Conservation (phyloP, 2,113 vertebrate species). For the Elephantulus edwardii region DNA sequence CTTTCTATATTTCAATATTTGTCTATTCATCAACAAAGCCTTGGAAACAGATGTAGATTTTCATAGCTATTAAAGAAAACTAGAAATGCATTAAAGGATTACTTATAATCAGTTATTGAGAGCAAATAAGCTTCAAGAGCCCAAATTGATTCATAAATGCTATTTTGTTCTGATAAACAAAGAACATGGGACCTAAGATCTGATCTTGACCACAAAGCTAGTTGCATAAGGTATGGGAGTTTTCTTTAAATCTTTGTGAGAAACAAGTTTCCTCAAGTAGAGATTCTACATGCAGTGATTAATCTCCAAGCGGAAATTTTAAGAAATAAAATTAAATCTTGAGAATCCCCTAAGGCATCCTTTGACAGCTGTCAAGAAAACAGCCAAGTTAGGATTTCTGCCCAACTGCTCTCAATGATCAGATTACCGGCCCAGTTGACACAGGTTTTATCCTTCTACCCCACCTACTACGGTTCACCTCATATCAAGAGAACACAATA, state of each 20-base stretch:
- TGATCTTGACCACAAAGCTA: background rate
- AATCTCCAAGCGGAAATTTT: conserved; percentile 36
- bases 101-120: background rate
- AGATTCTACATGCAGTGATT: conserved; percentile 55
- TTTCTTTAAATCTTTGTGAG: conserved; percentile 28
- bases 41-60: background rate
- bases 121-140: background rate
- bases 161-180: conserved; percentile 31
- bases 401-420: background rate
- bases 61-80: background rate
- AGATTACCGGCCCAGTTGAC: conserved; percentile 9
- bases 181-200: background rate
- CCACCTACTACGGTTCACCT: background rate
- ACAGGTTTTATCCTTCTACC: background rate
- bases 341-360: conserved; percentile 1
- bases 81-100: background rate
- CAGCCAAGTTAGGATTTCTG: conserved; percentile 23
- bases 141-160: background rate
- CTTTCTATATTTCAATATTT: conserved; percentile 36
- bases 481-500: background rate
- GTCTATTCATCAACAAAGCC: background rate
- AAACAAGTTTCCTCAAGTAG: conserved; percentile 52
- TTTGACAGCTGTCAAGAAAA: conserved; percentile 40
- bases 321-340: conserved; percentile 57
- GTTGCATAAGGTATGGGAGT: background rate